Evolutionary conservation across 1,140 invertebrate genomes (phyloP), one percentile per base, ranked within the genome.

Genomic region (Drosophila aff.): DNA sequence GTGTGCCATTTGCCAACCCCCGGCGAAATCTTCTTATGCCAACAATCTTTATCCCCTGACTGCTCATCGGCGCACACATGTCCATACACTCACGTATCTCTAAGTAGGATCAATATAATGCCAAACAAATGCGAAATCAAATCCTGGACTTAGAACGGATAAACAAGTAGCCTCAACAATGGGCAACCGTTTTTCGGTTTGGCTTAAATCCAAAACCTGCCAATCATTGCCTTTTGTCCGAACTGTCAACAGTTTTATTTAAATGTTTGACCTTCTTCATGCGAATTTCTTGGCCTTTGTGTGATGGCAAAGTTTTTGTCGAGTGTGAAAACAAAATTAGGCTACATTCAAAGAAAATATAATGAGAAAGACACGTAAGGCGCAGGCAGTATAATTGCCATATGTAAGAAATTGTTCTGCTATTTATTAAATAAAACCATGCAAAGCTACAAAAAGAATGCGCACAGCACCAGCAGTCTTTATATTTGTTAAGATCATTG

Each of bases 81-180:
- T 36, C 41, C 40, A 18, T 23, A 11, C 33, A 26, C 52, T 57
- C 57, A 28, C 43, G 31, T 68, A 69, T 68, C 66, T 61, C 53
- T 68, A 63, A 82, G 68, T 62, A 74, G 75, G 78, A 81, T 81
- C 58, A 76, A 62, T 67, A 67, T 69, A 80, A 80, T 80, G 41
- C 77, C 49, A 47, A 75, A 52, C 36, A 44, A 78, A 77, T 77
- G 57, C 75, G 50, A 77, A 77, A 68, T 61, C 74, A 76, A 76
- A 67, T 76, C 53, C 53, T 16, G 40, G 62, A 36, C 66, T 72
- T 49, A 81, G 71, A 65, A 61, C 62, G 60, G 68, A 61, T 82
- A 74, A 82, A 65, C 55, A 82, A 73, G 60, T 63, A 82, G 61
- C 65, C 57, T 26, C 36, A 49, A 71, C 67, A 82, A 73, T 50